These are phyloP conservation scores for Halcyon badia DNA, from an alignment of 2,797 vertebrate genomes.

Conservation along the genomic window DNA sequence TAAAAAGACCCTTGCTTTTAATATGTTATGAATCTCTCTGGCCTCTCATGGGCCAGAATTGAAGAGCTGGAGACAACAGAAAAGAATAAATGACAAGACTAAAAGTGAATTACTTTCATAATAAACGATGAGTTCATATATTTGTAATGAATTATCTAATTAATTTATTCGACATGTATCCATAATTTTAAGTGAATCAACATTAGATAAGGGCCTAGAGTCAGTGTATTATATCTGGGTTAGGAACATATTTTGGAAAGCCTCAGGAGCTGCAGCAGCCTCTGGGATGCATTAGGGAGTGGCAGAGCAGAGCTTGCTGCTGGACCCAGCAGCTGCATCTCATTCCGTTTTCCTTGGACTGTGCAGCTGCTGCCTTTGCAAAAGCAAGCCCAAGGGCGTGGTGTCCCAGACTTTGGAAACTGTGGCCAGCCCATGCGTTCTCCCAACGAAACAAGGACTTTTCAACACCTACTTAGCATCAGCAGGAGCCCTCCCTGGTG, in stretches of 20 bases:
- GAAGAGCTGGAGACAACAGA: not conserved
- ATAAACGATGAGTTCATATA: not conserved
- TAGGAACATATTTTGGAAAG: slow-evolving; percentile 12
- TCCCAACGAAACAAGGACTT: not conserved
- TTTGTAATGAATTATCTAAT: not conserved
- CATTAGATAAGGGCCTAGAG: not conserved
- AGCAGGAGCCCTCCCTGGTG: not conserved
- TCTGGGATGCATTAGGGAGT: slow-evolving; percentile 49
- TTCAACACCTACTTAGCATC: slow-evolving; percentile 61
- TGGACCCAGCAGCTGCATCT: slow-evolving; percentile 35
- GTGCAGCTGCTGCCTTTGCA: not conserved
- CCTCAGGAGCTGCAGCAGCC: not conserved
- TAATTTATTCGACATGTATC: not conserved
- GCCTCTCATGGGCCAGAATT: not conserved
- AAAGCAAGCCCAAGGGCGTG: not conserved
- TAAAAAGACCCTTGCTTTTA: not conserved
- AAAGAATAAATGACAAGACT: not conserved
- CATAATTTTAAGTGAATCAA: not conserved
- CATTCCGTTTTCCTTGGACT: not conserved
- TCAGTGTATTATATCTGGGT: not conserved
- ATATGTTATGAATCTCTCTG: not conserved
- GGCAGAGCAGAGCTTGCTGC: not conserved
- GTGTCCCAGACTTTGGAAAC: slow-evolving; percentile 19
- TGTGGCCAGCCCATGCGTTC: rapidly evolving
- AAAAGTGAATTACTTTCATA: not conserved